phyloP scores from a whole-genome alignment of 2,888 invertebrate genomes.

The Dermolepida albohirtum region DNA sequence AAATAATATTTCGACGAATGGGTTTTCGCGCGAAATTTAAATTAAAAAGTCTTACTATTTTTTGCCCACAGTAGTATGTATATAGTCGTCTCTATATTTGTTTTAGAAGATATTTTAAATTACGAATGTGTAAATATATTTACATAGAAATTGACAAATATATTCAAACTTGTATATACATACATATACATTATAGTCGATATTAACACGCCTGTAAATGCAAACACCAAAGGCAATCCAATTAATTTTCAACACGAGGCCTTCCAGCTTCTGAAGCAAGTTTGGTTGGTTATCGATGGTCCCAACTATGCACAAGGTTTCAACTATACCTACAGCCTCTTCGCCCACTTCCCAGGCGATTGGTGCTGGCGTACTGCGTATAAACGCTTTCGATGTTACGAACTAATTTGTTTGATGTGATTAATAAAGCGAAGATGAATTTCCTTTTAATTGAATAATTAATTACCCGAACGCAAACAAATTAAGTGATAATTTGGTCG shows the following conservation, averaged over 20 bases:
- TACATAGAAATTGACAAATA: no score
- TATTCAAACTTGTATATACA: no score
- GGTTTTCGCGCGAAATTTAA: no score
- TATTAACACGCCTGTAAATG: not conserved
- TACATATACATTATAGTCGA: no score
- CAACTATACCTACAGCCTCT: not conserved
- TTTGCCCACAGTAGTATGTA: no score
- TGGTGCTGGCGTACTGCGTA: not conserved
- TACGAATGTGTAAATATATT: no score
- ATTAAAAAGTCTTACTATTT: no score
- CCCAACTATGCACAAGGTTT: not conserved
- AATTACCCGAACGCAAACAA: conserved; percentile 33
- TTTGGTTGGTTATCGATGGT: not conserved
- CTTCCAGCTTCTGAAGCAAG: conserved; percentile 6
- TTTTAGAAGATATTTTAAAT: no score
- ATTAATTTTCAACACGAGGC: conserved; percentile 13
- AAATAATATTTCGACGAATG: no score
- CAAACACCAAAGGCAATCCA: conserved; percentile 12
- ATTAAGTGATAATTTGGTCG: conserved; percentile 23
- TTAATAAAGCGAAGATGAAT: conserved; percentile 34
- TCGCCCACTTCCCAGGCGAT: not conserved
- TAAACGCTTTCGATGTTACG: not conserved
- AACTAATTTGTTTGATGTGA: conserved; percentile 22
- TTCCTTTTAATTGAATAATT: conserved; percentile 34
- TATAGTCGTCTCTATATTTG: no score